Conservation (phyloP, 2,797 vertebrate species). For the Spinus pinus region DNA sequence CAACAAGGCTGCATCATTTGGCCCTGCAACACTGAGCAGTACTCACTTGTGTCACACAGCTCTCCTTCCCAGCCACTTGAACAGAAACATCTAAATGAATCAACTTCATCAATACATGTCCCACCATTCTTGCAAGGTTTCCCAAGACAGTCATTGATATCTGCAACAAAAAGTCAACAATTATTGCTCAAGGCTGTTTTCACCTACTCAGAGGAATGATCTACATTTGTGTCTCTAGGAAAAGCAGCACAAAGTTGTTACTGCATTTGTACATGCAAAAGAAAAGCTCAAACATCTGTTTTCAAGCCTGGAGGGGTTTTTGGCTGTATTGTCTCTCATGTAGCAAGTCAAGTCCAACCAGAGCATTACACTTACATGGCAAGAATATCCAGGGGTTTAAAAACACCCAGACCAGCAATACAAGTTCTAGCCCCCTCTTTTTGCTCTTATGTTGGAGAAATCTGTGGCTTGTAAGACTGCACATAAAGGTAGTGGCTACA, state of each 20-base stretch:
- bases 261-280: neutral
- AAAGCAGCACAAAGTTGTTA: neutral
- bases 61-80: conserved; percentile 91
- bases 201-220: neutral
- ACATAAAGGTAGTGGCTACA: neutral
- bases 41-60: conserved; percentile 91
- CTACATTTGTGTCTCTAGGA: neutral
- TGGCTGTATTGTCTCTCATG: neutral
- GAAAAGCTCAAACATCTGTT: neutral
- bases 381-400: neutral
- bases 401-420: neutral
- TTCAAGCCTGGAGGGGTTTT: neutral
- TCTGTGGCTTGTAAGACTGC: neutral
- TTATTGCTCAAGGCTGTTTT: neutral
- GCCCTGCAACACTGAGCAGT: neutral
- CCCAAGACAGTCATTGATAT: conserved; percentile 90
- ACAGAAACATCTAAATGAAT: conserved; percentile 90
- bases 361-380: neutral
- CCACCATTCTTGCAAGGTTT: conserved; percentile 90
- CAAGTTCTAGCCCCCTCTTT: neutral
- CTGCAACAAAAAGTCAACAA: conserved; percentile 66
- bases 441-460: neutral
- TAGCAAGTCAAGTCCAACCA: neutral
- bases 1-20: neutral
- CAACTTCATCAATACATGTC: conserved; percentile 91